A percentile compares a stretch with the other conserved stretches of the same genome.
Conservation (phyloP, 1,140 invertebrate species). For the Lanistes nyassanus region DNA sequence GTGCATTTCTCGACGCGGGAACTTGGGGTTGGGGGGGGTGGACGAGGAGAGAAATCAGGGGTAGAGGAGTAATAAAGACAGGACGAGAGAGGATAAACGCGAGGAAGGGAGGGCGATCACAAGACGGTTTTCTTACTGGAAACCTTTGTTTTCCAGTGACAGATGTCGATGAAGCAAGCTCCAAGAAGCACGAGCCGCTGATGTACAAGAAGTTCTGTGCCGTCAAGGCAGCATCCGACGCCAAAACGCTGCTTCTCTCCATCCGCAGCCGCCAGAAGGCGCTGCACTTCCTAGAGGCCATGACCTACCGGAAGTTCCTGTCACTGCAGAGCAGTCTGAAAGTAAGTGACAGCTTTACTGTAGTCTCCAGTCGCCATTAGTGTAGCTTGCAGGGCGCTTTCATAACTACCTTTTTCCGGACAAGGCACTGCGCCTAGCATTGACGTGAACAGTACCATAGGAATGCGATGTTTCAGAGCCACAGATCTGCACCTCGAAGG, state of each 20-base stretch:
- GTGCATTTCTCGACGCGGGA: not conserved
- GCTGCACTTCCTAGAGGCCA: slow-evolving; percentile 32
- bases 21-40: too few relatives aligned
- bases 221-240: slow-evolving; percentile 28
- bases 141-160: slow-evolving; percentile 21
- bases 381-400: not conserved
- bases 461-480: not conserved
- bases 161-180: slow-evolving; percentile 22
- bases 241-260: slow-evolving; percentile 24
- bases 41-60: too few relatives aligned
- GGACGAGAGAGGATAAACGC: too few relatives aligned
- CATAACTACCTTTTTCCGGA: not conserved
- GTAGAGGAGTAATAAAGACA: too few relatives aligned
- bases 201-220: slow-evolving; percentile 38
- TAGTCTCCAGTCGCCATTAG: not conserved
- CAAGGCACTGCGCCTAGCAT: not conserved
- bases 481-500: not conserved
- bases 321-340: slow-evolving; percentile 26
- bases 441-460: not conserved
- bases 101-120: too few relatives aligned
- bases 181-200: slow-evolving; percentile 29
- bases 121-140: too few relatives aligned
- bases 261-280: slow-evolving; percentile 29
- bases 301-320: slow-evolving; percentile 35
- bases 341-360: not conserved